Evolutionary conservation across 2,888 invertebrate genomes (phyloP).

Genomic region (Calameuta pallipes): DNA sequence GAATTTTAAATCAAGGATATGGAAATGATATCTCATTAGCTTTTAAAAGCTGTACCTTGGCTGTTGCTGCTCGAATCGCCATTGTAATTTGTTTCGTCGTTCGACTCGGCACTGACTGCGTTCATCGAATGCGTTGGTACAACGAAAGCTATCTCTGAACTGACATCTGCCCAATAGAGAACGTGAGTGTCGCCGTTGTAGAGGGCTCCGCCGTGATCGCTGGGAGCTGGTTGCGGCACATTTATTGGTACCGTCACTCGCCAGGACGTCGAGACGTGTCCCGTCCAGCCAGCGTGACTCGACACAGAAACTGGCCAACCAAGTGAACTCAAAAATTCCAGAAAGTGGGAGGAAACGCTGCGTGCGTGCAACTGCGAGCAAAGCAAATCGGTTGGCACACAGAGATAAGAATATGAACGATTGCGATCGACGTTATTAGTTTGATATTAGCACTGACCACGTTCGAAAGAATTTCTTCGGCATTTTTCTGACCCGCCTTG

Average conservation of each 20-base stretch:
- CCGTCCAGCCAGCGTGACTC: constrained; percentile 95
- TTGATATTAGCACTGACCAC: constrained; percentile 67
- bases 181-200: constrained; percentile 89
- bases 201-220: constrained; percentile 74
- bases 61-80: constrained; percentile 49
- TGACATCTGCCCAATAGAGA: constrained; percentile 95
- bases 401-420: not conserved
- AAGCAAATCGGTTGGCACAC: not conserved
- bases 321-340: constrained; percentile 73
- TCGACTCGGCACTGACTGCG: constrained; percentile 40
- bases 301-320: constrained; percentile 90
- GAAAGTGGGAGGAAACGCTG: constrained; percentile 68
- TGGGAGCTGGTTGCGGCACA: constrained; percentile 43
- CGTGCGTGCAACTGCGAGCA: constrained; percentile 58
- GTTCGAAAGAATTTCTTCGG: constrained; percentile 85
- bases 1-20: not conserved
- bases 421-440: not conserved
- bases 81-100: constrained; percentile 53
- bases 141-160: constrained; percentile 94
- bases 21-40: not conserved
- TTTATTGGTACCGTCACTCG: constrained; percentile 64
- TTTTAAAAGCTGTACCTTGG: constrained; percentile 41
- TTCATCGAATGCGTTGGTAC: constrained; percentile 75
- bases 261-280: constrained; percentile 90
- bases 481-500: constrained; percentile 82